Evolutionary conservation across 1,140 invertebrate genomes (phyloP).

Genomic region (Drosophila sturtevanti): DNA sequence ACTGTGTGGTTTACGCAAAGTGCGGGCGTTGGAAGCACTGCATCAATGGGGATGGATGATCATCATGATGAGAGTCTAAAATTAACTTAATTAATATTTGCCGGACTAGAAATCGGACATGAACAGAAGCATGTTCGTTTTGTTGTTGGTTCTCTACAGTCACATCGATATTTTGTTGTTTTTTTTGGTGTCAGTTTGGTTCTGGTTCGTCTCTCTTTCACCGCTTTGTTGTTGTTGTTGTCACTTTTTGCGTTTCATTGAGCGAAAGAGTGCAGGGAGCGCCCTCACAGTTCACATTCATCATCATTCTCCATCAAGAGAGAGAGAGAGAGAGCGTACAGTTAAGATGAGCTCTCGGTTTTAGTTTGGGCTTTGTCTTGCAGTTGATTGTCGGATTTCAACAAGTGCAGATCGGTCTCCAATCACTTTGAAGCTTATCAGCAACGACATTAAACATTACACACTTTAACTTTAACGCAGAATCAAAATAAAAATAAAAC

Average conservation of each 20-base stretch:
- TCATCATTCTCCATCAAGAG: conserved; percentile 1
- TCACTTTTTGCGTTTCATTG: conserved; percentile 3
- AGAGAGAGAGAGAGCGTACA: conserved; percentile 1
- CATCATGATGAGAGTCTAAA: conserved; percentile 53
- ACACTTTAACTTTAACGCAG: background rate
- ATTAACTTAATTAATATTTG: conserved; percentile 78
- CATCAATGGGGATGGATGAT: conserved; percentile 49
- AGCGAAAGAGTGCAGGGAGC: conserved; percentile 47
- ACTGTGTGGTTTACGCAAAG: conserved; percentile 35
- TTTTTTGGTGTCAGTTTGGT: conserved; percentile 7
- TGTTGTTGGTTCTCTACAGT: background rate
- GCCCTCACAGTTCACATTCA: conserved; percentile 14
- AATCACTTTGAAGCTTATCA: conserved; percentile 5
- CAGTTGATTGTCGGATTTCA: conserved; percentile 50
- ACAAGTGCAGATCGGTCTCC: conserved; percentile 43
- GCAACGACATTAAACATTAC: conserved; percentile 9
- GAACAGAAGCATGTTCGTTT: too few relatives aligned
- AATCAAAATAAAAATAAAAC: too few relatives aligned
- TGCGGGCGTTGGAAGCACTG: conserved; percentile 67
- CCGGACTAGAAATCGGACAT: conserved; percentile 24
- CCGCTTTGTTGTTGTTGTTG: background rate
- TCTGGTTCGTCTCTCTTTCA: conserved; percentile 6
- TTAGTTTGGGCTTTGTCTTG: conserved; percentile 4
- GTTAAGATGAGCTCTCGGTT: conserved; percentile 20
- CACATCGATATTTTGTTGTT: background rate